Percentiles rank a stretch among this genome's conserved stretches.
These are phyloP conservation scores for Nycticorax nycticorax DNA, from an alignment of 2,113 vertebrate species.

Conservation along the genomic window DNA sequence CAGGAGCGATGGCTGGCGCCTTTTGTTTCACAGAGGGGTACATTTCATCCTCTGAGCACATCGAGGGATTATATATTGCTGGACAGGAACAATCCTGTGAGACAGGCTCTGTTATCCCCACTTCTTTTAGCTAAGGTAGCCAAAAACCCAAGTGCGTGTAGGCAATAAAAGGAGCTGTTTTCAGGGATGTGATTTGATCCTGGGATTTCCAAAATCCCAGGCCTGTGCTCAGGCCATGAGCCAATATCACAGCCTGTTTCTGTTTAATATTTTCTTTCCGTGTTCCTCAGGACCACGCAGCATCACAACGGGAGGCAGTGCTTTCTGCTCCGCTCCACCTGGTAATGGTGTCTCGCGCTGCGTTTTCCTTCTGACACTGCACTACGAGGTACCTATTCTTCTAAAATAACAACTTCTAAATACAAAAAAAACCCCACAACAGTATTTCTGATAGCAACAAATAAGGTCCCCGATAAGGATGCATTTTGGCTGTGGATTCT, in stretches of 20 bases:
- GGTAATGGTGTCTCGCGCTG: neutral
- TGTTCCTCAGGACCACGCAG: neutral
- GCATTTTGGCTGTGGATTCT: neutral
- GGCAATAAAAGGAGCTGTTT: slow-evolving; percentile 33
- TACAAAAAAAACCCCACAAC: neutral
- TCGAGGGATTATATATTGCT: neutral
- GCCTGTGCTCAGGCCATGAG: neutral
- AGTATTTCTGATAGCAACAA: neutral
- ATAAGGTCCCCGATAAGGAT: neutral
- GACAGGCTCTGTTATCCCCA: neutral
- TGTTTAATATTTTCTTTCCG: slow-evolving; percentile 9
- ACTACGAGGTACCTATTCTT: neutral
- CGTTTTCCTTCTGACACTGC: neutral
- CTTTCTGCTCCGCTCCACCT: neutral
- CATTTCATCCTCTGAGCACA: slow-evolving; percentile 34
- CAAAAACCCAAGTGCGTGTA: neutral
- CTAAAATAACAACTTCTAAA: neutral
- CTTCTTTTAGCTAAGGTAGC: slow-evolving; percentile 20
- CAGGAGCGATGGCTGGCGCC: slow-evolving; percentile 41
- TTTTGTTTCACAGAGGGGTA: slow-evolving; percentile 34
- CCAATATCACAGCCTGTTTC: slow-evolving; percentile 31
- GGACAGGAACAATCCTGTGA: slow-evolving; percentile 20
- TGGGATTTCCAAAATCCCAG: slow-evolving; percentile 29
- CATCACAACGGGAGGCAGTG: neutral
- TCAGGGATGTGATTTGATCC: neutral